Evolutionary conservation across 2,888 invertebrate genomes (phyloP).

Genomic region (Fragum whitleyi): DNA sequence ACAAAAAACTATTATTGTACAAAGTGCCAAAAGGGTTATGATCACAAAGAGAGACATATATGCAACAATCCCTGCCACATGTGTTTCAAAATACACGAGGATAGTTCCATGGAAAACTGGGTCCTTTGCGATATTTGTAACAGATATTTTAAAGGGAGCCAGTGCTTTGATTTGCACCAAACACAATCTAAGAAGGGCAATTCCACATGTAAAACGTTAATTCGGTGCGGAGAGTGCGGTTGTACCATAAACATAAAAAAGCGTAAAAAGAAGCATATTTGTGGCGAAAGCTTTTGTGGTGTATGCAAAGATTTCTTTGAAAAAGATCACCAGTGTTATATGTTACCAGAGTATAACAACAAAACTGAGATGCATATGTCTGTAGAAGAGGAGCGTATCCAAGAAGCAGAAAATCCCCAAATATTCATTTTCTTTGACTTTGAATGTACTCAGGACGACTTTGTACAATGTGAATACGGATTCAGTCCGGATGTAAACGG

Average conservation of each 20-base stretch:
- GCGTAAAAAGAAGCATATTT: conserved; percentile 18
- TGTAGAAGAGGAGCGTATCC: conserved; percentile 23
- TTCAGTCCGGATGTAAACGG: conserved; percentile 4
- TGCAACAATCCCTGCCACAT: conserved; percentile 31
- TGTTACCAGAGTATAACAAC: conserved; percentile 5
- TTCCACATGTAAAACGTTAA: conserved; percentile 26
- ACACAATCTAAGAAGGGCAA: conserved; percentile 11
- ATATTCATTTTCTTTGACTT: conserved; percentile 42
- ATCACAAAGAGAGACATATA: conserved; percentile 24
- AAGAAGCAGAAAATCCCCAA: conserved; percentile 19
- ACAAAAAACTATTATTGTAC: conserved; percentile 39
- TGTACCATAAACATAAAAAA: conserved; percentile 31
- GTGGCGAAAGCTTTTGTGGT: conserved; percentile 20
- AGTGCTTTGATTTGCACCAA: conserved; percentile 38
- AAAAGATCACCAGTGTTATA: conserved; percentile 30
- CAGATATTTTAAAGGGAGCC: conserved; percentile 22
- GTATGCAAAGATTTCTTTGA: conserved; percentile 17
- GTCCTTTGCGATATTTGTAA: conserved; percentile 29
- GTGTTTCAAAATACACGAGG: conserved; percentile 15
- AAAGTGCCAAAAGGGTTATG: conserved; percentile 38
- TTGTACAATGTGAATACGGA: conserved; percentile 36
- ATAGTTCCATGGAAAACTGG: background rate
- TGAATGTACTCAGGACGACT: conserved; percentile 36
- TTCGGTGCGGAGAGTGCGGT: conserved; percentile 36
- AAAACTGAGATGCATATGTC: background rate